Evolutionary conservation across 2,888 invertebrate species (phyloP).

Genomic region (Mesochorus sp.): DNA sequence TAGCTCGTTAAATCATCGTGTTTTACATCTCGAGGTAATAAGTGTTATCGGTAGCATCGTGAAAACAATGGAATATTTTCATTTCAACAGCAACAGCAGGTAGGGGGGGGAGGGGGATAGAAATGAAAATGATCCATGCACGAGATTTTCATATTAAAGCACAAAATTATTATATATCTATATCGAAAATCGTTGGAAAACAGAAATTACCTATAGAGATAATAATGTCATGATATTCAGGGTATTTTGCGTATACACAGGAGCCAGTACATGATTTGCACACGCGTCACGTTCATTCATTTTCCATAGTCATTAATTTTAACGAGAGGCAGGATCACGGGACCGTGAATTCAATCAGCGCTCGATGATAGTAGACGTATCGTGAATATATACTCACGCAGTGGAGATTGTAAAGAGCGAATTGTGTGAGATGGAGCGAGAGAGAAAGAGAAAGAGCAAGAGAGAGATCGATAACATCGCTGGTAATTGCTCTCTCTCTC

Average conservation of each 20-base stretch:
- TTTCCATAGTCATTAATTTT: conserved; percentile 60
- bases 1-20: too few species aligned
- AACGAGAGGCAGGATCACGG: conserved; percentile 58
- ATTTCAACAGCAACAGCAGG: background rate
- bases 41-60: too few species aligned
- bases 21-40: too few species aligned
- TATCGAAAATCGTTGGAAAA: background rate
- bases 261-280: conserved; percentile 39
- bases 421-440: background rate
- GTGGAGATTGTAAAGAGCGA: conserved; percentile 8
- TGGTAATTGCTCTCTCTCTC: conserved; percentile 42
- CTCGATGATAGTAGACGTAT: conserved; percentile 53
- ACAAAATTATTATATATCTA: background rate
- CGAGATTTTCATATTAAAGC: background rate
- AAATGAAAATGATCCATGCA: background rate
- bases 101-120: too few species aligned
- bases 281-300: conserved; percentile 55
- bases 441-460: conserved; percentile 13
- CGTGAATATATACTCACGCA: conserved; percentile 34
- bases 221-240: conserved; percentile 13
- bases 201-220: background rate
- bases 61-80: background rate
- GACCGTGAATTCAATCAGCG: conserved; percentile 60
- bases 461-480: conserved; percentile 47
- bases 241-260: conserved; percentile 1